These are phyloP conservation scores for Drosophila emarginata DNA, from an alignment of 2,888 invertebrate genomes.

Conservation along the genomic window DNA sequence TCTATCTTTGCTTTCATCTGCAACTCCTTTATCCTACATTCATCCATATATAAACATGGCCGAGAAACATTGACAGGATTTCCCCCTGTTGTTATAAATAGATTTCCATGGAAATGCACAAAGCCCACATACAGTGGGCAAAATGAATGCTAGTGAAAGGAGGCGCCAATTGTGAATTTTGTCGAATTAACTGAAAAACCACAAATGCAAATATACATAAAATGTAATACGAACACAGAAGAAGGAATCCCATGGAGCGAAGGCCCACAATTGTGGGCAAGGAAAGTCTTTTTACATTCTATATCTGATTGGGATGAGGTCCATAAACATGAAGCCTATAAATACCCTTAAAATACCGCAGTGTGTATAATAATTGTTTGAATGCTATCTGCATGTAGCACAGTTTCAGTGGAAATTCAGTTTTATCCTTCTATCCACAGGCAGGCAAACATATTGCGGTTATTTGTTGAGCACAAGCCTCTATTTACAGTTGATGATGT, in stretches of 20 bases:
- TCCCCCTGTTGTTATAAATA: conserved; percentile 15
- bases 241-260: not conserved
- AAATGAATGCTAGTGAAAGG: not conserved
- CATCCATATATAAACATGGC: not conserved
- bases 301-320: not conserved
- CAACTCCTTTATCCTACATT: not conserved
- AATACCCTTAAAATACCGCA: conserved; percentile 15
- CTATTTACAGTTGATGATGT: not conserved
- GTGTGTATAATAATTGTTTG: conserved; percentile 8
- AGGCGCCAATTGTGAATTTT: not conserved
- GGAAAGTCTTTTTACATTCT: too few relatives aligned
- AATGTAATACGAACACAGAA: not conserved
- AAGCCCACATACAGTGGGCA: not conserved
- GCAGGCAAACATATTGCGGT: conserved; percentile 8
- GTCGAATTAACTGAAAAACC: not conserved
- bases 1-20: not conserved
- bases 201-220: not conserved
- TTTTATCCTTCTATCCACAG: not conserved
- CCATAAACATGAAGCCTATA: not conserved
- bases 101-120: conserved; percentile 25
- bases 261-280: too few relatives aligned
- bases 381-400: not conserved
- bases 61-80: not conserved
- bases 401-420: not conserved
- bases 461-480: not conserved